Conservation (phyloP, 2,888 invertebrate species). For the Laothoe populi region DNA sequence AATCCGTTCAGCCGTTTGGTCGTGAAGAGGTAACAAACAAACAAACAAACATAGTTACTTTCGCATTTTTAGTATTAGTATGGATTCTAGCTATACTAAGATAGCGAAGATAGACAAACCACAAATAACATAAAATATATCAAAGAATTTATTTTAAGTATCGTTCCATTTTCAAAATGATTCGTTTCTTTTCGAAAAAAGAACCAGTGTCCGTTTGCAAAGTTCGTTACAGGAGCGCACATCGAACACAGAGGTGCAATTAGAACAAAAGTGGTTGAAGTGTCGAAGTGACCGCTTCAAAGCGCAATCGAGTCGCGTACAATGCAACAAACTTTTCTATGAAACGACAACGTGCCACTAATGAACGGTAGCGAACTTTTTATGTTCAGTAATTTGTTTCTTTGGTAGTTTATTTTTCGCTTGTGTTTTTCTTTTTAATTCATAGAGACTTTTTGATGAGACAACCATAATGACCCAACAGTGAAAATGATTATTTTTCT, state of each 20-base stretch:
- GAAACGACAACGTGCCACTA: slow-evolving; percentile 25
- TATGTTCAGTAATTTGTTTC: slow-evolving; percentile 20
- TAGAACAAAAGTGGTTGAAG: slow-evolving; percentile 56
- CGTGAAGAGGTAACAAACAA: no score
- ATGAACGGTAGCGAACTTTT: slow-evolving; percentile 17
- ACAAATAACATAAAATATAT: background rate
- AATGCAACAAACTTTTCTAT: slow-evolving; percentile 44
- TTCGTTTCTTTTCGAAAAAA: slow-evolving; percentile 25
- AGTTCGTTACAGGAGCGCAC: slow-evolving; percentile 50
- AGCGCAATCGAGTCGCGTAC: slow-evolving; percentile 54
- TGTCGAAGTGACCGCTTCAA: slow-evolving; percentile 54
- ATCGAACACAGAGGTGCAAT: slow-evolving; percentile 57
- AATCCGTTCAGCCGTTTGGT: no score
- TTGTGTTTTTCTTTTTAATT: slow-evolving; percentile 5
- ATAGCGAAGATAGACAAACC: background rate
- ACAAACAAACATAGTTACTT: no score
- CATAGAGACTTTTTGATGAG: slow-evolving; percentile 5
- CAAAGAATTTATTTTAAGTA: background rate
- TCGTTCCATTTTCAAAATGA: slow-evolving; percentile 24
- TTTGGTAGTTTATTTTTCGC: slow-evolving; percentile 17
- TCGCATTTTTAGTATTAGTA: no score
- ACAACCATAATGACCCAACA: background rate
- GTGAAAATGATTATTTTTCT: background rate
- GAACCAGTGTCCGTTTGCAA: slow-evolving; percentile 42
- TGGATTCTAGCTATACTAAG: no score